A percentile compares a stretch with the other conserved stretches of the same genome.
Conservation (phyloP, 35 echinoderm and acorn worm species). For the Nesometra sesokonis region DNA sequence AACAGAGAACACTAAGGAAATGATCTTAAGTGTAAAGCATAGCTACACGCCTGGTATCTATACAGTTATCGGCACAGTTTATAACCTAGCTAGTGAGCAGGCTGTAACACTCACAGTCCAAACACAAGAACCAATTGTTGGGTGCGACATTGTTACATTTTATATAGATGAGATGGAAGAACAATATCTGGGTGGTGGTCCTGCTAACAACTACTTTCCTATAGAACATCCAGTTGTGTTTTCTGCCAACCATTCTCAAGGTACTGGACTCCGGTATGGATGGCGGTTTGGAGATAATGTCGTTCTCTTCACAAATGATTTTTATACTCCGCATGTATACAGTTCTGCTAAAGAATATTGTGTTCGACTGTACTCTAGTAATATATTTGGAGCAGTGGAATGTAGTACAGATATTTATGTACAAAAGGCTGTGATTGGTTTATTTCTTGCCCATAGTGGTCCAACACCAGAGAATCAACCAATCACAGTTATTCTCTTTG, state of each 20-base stretch:
- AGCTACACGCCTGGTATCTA: constrained; percentile 23
- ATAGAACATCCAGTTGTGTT: constrained; percentile 43
- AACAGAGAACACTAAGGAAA: neutral
- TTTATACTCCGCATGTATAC: constrained; percentile 25
- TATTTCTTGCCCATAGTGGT: constrained; percentile 55
- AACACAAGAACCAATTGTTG: constrained; percentile 42
- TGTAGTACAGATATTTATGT: constrained; percentile 2
- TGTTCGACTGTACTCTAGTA: constrained; percentile 10
- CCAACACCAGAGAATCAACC: constrained; percentile 1
- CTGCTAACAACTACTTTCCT: constrained; percentile 30
- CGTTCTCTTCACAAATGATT: neutral
- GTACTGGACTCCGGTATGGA: constrained; percentile 34
- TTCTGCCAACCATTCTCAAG: constrained; percentile 6
- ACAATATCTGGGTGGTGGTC: constrained; percentile 2
- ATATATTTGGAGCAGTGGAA: constrained; percentile 32
- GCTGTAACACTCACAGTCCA: constrained; percentile 31
- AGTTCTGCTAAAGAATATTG: constrained; percentile 7
- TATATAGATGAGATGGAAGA: neutral
- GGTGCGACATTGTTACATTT: neutral
- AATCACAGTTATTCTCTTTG: constrained; percentile 60
- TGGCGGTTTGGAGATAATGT: constrained; percentile 53
- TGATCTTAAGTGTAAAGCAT: neutral
- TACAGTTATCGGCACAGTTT: constrained; percentile 3
- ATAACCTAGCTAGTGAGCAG: constrained; percentile 50
- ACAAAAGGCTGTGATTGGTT: constrained; percentile 54